Percentiles rank a stretch among this genome's conserved stretches.
Conservation (phyloP, 92 coral and sea anemone species). For the Umimayanthus kanabou region DNA sequence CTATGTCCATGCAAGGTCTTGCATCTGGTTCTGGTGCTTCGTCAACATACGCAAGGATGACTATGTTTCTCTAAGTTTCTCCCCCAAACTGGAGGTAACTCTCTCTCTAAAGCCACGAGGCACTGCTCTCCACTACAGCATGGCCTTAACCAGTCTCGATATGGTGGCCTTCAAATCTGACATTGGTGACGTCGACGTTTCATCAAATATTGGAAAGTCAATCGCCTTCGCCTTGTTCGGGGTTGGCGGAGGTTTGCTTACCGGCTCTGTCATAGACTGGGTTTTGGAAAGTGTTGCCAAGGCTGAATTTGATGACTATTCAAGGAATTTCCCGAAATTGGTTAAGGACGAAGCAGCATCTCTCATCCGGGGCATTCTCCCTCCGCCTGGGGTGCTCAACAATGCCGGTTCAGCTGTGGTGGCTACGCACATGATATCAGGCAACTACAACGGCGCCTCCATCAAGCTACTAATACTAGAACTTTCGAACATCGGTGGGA, state of each 20-base stretch:
- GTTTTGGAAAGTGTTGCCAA: conserved; percentile 1
- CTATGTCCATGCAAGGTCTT: conserved; percentile 18
- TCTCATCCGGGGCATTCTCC: conserved; percentile 27
- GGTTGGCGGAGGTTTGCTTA: conserved; percentile 29
- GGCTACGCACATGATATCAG: conserved; percentile 35
- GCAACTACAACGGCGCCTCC: conserved; percentile 7
- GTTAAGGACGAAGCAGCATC: conserved; percentile 27
- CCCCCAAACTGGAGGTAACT: conserved; percentile 34
- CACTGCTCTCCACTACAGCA: conserved; percentile 33
- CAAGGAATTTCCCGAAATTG: not conserved
- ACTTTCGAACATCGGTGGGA: conserved; percentile 44
- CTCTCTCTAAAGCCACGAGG: conserved; percentile 38
- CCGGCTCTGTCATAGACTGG: conserved; percentile 15
- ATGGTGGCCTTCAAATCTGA: conserved; percentile 31
- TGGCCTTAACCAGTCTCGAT: conserved; percentile 43
- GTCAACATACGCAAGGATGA: conserved; percentile 24
- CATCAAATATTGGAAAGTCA: conserved; percentile 19
- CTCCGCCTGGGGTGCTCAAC: conserved; percentile 28
- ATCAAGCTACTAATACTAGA: conserved; percentile 44
- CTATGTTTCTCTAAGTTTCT: conserved; percentile 26
- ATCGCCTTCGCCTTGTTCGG: conserved; percentile 36
- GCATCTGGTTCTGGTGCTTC: conserved; percentile 50
- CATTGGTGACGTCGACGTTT: conserved; percentile 33
- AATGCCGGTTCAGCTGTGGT: conserved; percentile 38
- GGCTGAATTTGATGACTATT: not conserved